Conservation (phyloP, 2,797 vertebrate genomes). For the Heteromormyrus szaboi region DNA sequence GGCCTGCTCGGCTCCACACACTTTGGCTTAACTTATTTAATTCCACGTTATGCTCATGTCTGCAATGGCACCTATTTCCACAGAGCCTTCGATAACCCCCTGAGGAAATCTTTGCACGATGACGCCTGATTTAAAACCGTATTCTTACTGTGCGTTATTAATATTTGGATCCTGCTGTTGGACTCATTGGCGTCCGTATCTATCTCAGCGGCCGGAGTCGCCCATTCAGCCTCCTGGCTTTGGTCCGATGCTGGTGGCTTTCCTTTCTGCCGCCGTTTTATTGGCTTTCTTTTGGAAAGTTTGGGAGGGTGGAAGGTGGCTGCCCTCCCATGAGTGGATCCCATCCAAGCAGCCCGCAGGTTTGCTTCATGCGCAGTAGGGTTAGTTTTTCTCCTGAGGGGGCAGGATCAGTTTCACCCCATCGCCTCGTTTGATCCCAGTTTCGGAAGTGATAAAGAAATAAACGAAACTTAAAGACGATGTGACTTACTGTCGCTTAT, state of each 20-base stretch:
- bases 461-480: neutral
- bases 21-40: conserved; percentile 1
- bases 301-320: neutral
- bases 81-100: neutral
- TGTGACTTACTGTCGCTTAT: neutral
- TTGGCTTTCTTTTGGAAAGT: neutral
- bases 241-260: neutral
- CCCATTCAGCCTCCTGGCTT: neutral
- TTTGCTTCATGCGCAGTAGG: neutral
- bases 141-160: neutral
- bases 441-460: neutral
- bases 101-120: neutral
- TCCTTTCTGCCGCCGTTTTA: neutral
- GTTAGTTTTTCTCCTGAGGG: neutral
- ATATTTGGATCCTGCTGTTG: neutral
- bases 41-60: neutral
- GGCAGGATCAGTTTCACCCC: neutral
- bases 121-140: neutral
- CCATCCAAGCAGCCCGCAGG: neutral
- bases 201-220: neutral
- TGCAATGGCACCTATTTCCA: neutral
- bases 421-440: neutral
- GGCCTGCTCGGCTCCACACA: neutral
- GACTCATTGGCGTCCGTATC: neutral
- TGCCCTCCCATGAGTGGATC: neutral